Evolutionary conservation across 2,888 invertebrate genomes (phyloP).

Genomic region (Drosophila mayaguana): DNA sequence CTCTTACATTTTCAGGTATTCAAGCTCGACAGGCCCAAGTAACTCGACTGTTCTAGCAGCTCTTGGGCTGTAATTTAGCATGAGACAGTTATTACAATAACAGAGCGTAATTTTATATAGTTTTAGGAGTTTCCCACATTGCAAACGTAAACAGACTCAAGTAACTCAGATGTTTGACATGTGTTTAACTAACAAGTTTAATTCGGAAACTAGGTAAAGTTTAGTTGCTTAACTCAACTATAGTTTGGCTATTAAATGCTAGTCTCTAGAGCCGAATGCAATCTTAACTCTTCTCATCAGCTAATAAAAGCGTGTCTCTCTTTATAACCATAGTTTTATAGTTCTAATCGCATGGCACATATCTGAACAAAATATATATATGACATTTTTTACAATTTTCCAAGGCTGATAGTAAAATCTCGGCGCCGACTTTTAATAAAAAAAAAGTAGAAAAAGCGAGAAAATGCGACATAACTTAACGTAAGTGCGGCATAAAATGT

Average conservation of each 20-base stretch:
- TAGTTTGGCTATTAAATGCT: background rate
- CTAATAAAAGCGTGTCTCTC: constrained; percentile 4
- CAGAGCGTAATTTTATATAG: too few relatives aligned
- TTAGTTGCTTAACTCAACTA: too few relatives aligned
- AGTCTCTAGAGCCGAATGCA: background rate
- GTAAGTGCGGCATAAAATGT: constrained; percentile 72
- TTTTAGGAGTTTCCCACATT: background rate
- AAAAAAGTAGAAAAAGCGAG: constrained; percentile 17
- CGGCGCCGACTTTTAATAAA: constrained; percentile 56
- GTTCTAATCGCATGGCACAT: constrained; percentile 22
- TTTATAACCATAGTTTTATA: constrained; percentile 16
- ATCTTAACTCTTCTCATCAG: background rate
- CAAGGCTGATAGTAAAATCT: constrained; percentile 59
- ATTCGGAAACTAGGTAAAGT: too few relatives aligned
- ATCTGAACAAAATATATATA: constrained; percentile 41
- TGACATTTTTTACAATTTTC: constrained; percentile 11
- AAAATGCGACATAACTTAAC: constrained; percentile 57
- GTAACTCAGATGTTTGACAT: background rate
- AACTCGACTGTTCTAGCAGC: background rate
- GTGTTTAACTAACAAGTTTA: background rate
- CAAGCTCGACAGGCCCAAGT: too few relatives aligned
- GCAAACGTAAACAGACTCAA: background rate
- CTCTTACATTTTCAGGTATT: too few relatives aligned
- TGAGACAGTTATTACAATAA: background rate
- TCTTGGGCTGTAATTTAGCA: background rate